Conservation (phyloP, 2,888 invertebrate genomes). For the Exephanes ischioxanthus region DNA sequence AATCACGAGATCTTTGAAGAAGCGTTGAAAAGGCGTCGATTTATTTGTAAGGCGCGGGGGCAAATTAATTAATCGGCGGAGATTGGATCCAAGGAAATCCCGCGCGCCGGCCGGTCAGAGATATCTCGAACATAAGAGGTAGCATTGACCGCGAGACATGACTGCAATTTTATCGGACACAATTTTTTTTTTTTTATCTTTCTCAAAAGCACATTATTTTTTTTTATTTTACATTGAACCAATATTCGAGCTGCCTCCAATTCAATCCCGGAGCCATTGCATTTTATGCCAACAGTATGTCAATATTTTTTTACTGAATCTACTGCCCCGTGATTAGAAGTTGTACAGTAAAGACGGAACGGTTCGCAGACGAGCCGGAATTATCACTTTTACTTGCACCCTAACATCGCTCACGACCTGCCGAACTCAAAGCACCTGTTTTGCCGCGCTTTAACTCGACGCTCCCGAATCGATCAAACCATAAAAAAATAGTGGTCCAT, state of each 20-base stretch:
- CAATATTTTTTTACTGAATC: not conserved
- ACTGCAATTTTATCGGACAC: constrained; percentile 3
- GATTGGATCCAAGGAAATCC: not conserved
- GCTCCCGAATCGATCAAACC: not conserved
- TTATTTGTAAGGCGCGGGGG: not conserved
- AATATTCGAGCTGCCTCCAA: not conserved
- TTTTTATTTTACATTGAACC: not conserved
- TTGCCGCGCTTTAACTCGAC: not conserved
- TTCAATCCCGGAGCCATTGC: not conserved
- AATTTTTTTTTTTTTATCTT: not conserved
- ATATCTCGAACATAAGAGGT: constrained; percentile 1
- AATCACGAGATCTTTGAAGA: not conserved
- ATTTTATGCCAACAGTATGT: not conserved
- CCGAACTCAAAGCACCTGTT: not conserved
- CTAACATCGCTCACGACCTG: not conserved
- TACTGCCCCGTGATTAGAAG: not conserved
- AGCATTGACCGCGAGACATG: constrained; percentile 23
- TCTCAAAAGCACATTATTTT: not conserved
- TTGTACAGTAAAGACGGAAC: not conserved
- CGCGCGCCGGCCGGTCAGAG: not conserved
- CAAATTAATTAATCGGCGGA: not conserved
- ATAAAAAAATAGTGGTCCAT: too few species aligned
- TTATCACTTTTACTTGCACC: not conserved
- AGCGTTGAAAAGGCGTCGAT: not conserved
- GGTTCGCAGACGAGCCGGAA: not conserved